These are phyloP conservation scores for Pseudopleuronectes americanus DNA, from an alignment of 2,797 vertebrate genomes.

Conservation along the genomic window DNA sequence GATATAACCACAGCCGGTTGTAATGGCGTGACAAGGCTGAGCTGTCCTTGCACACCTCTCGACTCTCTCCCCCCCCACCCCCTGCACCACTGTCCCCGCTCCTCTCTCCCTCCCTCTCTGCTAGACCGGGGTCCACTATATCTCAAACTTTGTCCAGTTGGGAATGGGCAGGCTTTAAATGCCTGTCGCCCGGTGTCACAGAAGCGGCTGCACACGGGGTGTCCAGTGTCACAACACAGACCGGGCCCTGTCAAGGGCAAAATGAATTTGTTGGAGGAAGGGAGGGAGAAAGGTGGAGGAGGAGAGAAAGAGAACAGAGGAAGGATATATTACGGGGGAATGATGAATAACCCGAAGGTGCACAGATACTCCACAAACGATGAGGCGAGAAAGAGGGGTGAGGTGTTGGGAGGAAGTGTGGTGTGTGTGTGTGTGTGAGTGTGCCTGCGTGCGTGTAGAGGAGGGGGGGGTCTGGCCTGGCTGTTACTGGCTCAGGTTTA, in stretches of 20 bases:
- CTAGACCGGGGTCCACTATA: conserved; percentile 68
- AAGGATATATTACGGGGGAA: conserved; percentile 74
- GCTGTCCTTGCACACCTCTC: conserved; percentile 84
- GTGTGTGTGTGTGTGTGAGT: too few relatives aligned
- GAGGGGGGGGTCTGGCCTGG: conserved; percentile 57
- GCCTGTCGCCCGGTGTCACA: conserved; percentile 75
- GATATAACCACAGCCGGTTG: conserved; percentile 70
- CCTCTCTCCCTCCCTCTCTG: conserved; percentile 46
- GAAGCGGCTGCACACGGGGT: conserved; percentile 77
- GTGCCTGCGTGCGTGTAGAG: not conserved
- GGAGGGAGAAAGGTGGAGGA: conserved; percentile 52
- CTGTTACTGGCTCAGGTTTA: conserved; percentile 71
- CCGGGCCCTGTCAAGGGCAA: conserved; percentile 77
- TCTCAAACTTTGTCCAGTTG: conserved; percentile 68
- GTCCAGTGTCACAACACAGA: conserved; percentile 81
- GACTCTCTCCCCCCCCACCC: conserved; percentile 68
- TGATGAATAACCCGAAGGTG: conserved; percentile 82
- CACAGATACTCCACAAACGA: conserved; percentile 79
- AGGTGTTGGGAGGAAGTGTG: conserved; percentile 59
- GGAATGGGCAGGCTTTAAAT: conserved; percentile 76
- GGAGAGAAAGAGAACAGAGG: conserved; percentile 41
- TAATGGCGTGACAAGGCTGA: conserved; percentile 84
- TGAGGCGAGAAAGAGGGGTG: conserved; percentile 61
- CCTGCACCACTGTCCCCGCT: conserved; percentile 66
- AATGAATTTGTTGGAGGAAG: conserved; percentile 79